Evolutionary conservation across 1,140 invertebrate species (phyloP).

Genomic region (Bathynomus jamesi): DNA sequence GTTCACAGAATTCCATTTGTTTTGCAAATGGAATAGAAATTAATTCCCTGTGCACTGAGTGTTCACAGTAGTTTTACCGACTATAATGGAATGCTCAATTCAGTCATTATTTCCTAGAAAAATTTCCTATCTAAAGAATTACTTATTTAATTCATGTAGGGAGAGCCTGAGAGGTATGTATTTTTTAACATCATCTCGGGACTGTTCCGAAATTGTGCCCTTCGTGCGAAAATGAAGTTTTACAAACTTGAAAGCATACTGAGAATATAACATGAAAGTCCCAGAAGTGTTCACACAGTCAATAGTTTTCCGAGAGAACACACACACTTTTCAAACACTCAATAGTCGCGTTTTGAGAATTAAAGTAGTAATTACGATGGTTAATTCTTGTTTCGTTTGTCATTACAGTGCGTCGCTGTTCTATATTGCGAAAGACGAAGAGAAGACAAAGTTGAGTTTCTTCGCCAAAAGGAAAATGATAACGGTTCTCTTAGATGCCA

Average conservation of each 20-base stretch:
- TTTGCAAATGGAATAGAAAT: not conserved
- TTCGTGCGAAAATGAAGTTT: too few relatives aligned
- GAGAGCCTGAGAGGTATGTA: too few relatives aligned
- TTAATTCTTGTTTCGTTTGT: constrained; percentile 22
- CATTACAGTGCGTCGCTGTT: constrained; percentile 75
- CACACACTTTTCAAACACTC: not conserved
- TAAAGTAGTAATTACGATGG: constrained; percentile 29
- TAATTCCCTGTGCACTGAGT: too few relatives aligned
- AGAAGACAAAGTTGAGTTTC: constrained; percentile 55
- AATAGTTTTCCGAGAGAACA: constrained; percentile 4
- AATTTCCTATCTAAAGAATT: too few relatives aligned
- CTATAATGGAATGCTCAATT: too few relatives aligned
- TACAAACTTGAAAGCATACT: too few relatives aligned
- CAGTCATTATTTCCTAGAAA: too few relatives aligned
- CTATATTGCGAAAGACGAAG: constrained; percentile 82
- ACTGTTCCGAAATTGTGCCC: too few relatives aligned
- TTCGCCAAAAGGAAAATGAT: constrained; percentile 69
- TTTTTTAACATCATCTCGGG: too few relatives aligned
- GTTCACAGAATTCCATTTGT: not conserved
- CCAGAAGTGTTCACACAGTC: not conserved
- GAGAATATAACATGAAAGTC: too few relatives aligned
- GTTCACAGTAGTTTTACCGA: too few relatives aligned
- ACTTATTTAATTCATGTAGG: too few relatives aligned
- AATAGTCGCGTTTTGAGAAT: constrained; percentile 16
- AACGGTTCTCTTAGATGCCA: constrained; percentile 71